Evolutionary conservation across 2,888 invertebrate genomes (phyloP), one percentile per base, ranked within the genome.

Genomic region (Pristionchus entomophagus): DNA sequence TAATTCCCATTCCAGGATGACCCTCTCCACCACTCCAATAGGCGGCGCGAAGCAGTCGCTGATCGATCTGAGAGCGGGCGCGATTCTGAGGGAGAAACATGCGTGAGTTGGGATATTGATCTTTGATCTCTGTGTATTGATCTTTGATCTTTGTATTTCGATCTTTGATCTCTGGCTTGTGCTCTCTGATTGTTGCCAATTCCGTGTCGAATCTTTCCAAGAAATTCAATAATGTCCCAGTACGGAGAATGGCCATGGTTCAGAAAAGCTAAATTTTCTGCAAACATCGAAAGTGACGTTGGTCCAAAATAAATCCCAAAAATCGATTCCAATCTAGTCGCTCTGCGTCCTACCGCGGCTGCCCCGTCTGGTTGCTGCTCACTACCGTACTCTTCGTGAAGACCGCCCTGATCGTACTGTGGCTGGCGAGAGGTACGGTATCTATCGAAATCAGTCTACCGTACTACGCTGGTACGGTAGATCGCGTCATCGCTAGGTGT

Each of bases 371-470:
- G 86, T 26, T 86, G 22, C 85, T 86, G 51, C 87, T 88, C 38
- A 51, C 84, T 10, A 49, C 51, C 26, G 80, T 88, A 49, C 73
- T 87, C 49, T 45, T 83, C 59, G 49, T 84, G 32, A 87, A 88
- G 83, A 87, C 87, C 26, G 29, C 86, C 45, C 83, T 87, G 51
- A 81, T 88, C n/a, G 56, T 41, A 26, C 82, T 84, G 19, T 88
- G 88, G 88, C 51, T 88, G 26, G 77, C 59, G 6, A 73, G 87
- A 85, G 88, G 88, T 88, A n/a, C 49, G 86, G 53, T 82, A 17
- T 32, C n/a, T 14, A 45, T n/a, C n/a, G n/a, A n/a, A n/a, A n/a
- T n/a, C n/a, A n/a, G n/a, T n/a, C n/a, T n/a, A n/a, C n/a, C n/a
- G n/a, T n/a, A n/a, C n/a, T n/a, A n/a, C n/a, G n/a, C n/a, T n/a